Conservation (phyloP, 2,113 vertebrate species). For the Nibea albiflora region DNA sequence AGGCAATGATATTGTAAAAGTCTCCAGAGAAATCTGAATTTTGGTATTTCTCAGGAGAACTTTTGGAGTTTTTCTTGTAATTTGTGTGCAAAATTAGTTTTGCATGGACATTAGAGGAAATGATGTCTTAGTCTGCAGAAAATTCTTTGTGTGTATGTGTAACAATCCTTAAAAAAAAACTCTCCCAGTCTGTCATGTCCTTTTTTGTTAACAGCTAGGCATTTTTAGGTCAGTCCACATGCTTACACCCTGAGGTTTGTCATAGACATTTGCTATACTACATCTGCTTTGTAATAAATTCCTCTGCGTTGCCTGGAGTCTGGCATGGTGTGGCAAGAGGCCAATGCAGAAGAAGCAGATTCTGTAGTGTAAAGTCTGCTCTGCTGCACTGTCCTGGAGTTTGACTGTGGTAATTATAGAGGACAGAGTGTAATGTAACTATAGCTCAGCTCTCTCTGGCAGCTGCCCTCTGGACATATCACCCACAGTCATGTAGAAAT, state of each 20-base stretch:
- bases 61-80: neutral
- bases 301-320: neutral
- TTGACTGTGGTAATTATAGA: slow-evolving; percentile 73
- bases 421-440: slow-evolving; percentile 63
- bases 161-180: neutral
- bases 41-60: neutral
- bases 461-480: slow-evolving; percentile 51
- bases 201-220: neutral
- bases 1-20: neutral
- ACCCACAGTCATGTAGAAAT: slow-evolving; percentile 48
- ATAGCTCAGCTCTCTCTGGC: slow-evolving; percentile 53
- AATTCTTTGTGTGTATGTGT: neutral
- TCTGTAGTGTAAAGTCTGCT: slow-evolving; percentile 9
- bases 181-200: too few relatives aligned
- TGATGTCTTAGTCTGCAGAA: neutral
- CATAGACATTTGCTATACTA: slow-evolving; percentile 4
- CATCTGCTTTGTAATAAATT: slow-evolving; percentile 25
- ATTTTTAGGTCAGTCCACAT: neutral
- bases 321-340: slow-evolving; percentile 10
- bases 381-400: slow-evolving; percentile 23
- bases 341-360: slow-evolving; percentile 6
- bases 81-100: neutral
- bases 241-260: neutral
- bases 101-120: too few relatives aligned
- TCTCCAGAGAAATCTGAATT: neutral